phyloP scores from a whole-genome alignment of 2,113 vertebrate genomes.

The Australoheros scitulus region DNA sequence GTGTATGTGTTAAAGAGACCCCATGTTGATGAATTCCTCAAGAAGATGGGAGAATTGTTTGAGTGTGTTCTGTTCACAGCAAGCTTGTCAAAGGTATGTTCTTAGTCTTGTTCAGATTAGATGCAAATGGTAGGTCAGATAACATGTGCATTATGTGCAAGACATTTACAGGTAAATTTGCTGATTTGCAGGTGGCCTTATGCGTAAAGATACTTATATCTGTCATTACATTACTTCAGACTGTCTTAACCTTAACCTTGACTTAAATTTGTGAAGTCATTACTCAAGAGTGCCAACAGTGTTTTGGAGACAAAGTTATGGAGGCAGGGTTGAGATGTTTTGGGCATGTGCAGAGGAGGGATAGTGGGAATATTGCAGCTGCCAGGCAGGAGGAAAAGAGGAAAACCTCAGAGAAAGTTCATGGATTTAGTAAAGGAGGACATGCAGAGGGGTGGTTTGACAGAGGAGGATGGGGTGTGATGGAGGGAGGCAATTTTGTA shows the following conservation, averaged over 20 bases:
- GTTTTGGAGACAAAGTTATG: no score
- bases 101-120: not conserved
- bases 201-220: conserved; percentile 20
- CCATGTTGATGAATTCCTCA: conserved; percentile 93
- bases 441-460: no score
- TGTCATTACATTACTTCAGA: conserved; percentile 40
- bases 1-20: conserved; percentile 96
- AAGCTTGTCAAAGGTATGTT: conserved; percentile 92
- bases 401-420: no score
- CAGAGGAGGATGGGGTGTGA: no score
- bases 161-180: not conserved
- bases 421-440: no score
- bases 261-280: not conserved
- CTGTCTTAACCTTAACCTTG: not conserved
- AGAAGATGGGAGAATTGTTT: conserved; percentile 95
- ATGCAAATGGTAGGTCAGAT: no score
- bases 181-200: conserved; percentile 1
- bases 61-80: conserved; percentile 98
- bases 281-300: no score
- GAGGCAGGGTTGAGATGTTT: no score
- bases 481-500: no score
- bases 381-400: no score
- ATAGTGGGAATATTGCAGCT: no score
- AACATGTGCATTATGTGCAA: not conserved
- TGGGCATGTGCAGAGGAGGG: no score